Percentiles rank a stretch among this genome's conserved stretches.
These are phyloP conservation scores for Euwallacea fornicatus DNA, from an alignment of 1,140 invertebrate genomes.

Conservation along the genomic window DNA sequence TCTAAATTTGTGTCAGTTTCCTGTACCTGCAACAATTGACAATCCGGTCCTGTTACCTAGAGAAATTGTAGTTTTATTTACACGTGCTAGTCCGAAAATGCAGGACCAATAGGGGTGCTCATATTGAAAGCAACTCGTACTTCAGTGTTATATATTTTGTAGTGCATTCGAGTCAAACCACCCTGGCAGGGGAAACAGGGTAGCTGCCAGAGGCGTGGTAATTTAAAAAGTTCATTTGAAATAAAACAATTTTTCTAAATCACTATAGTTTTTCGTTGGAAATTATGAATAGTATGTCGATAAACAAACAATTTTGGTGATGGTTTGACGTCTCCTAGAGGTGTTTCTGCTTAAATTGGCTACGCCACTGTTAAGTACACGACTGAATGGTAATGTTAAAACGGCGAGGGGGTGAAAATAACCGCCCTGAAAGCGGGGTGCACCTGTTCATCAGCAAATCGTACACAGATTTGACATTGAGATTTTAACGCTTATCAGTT, in stretches of 20 bases:
- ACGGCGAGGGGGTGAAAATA: conserved; percentile 32
- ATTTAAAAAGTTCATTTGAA: background rate
- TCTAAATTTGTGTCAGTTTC: too few relatives aligned
- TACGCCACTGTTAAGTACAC: conserved; percentile 3
- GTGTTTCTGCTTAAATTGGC: background rate
- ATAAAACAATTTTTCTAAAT: background rate
- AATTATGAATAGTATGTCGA: background rate
- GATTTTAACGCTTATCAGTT: conserved; percentile 42
- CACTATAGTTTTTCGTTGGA: background rate
- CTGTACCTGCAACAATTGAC: background rate
- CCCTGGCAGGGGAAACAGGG: conserved; percentile 22
- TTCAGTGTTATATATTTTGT: conserved; percentile 44
- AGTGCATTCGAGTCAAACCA: conserved; percentile 39
- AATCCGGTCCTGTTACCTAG: conserved; percentile 29
- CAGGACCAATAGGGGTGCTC: conserved; percentile 29
- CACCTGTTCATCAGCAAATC: conserved; percentile 40
- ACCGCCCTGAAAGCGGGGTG: conserved; percentile 25
- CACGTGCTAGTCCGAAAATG: conserved; percentile 34
- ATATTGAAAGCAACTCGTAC: conserved; percentile 30
- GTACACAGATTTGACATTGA: conserved; percentile 37
- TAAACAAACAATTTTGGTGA: background rate
- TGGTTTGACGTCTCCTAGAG: background rate
- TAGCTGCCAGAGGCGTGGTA: conserved; percentile 13
- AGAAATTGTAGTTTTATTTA: conserved; percentile 40
- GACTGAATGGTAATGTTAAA: background rate